Evolutionary conservation across 2,888 invertebrate genomes (phyloP), one percentile per base, ranked within the genome.

Genomic region (Carterocephalus palaemon): DNA sequence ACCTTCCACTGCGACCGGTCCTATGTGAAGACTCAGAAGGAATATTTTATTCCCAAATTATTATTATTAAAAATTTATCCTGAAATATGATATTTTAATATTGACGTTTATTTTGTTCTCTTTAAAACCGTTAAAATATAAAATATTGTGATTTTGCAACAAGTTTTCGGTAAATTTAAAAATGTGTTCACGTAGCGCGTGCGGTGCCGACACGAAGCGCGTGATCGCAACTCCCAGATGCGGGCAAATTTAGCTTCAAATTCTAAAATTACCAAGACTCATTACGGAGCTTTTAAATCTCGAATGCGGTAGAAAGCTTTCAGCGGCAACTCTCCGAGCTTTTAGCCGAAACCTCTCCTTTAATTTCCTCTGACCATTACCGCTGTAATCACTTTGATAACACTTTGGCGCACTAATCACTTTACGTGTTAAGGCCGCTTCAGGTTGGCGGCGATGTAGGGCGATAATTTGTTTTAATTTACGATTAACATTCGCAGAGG

Each of bases 341-440:
- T 42, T 34, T 20, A 41, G 17, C 4, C 37, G 26, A 38, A n/a
- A 28, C 26, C 26, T 26, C 4, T 33, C 42, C 13, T 16, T 26
- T 34, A 42, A 42, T 34, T 34, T 34, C 34, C 34, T 34, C 34
- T 34, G 34, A 42, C 42, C 42, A 20, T 42, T 34, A 42, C 33
- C 15, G 20, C 13, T 17, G 10, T 34, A 42, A 42, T 34, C 20
- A 42, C 42, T 42, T 34, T 20, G 42, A 13, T 28, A 42, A 19
- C 22, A 26, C 32, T 41, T 41, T 23, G 17, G 32, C 15, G 17
- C 24, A n/a, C 12, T 41, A 24, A 33, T 41, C 32, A 22, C 32
- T 41, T 24, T 24, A 33, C 10, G 2, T 22, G 8, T 34, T 20
- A 22, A 34, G 13, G 22, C 22, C 8, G 10, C 6, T 10, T 10